phyloP scores from a whole-genome alignment of 2,113 vertebrate species.

The Gnathonemus echidnorhynchus region DNA sequence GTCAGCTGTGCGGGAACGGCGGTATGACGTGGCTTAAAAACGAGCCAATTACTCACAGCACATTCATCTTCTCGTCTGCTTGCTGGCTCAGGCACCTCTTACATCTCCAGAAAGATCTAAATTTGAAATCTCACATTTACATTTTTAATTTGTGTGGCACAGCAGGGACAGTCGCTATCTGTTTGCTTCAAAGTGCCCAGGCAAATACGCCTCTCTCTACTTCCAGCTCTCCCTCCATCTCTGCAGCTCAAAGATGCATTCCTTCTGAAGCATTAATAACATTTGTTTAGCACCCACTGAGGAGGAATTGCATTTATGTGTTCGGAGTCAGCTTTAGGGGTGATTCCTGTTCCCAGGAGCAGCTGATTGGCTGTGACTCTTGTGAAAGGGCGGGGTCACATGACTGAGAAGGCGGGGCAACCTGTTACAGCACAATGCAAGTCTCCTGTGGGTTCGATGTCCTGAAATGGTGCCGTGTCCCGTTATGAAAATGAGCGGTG shows the following conservation, averaged over 20 bases:
- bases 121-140: slow-evolving; percentile 3
- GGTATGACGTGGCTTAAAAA: neutral
- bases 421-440: neutral
- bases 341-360: neutral
- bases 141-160: slow-evolving; percentile 5
- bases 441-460: neutral
- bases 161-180: neutral
- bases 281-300: neutral
- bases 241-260: neutral
- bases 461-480: neutral
- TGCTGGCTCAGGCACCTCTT: neutral
- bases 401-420: neutral
- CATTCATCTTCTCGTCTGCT: neutral
- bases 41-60: neutral
- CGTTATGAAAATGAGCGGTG: neutral
- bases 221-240: neutral
- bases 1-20: neutral
- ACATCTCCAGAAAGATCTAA: neutral
- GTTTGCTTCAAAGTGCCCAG: neutral
- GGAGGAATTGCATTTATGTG: neutral
- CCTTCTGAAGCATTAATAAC: neutral
- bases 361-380: neutral
- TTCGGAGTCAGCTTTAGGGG: neutral
- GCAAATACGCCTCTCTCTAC: neutral
- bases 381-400: neutral